Evolutionary conservation across 2,888 invertebrate species (phyloP).

Genomic region (Sinelater perroti): DNA sequence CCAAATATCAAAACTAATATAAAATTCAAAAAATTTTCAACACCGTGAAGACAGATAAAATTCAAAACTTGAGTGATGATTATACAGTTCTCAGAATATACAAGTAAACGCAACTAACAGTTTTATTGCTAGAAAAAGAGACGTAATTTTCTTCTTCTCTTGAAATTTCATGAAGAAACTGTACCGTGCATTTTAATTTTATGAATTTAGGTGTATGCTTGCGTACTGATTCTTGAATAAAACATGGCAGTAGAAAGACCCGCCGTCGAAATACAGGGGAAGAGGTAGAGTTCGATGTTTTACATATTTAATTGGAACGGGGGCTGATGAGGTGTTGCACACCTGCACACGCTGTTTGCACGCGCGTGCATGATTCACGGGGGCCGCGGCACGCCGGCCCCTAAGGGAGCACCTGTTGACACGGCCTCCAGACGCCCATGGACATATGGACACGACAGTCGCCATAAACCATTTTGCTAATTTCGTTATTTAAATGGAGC

Average conservation of each 20-base stretch:
- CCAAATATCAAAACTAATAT: too few relatives aligned
- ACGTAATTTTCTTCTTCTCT: too few relatives aligned
- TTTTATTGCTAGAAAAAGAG: too few relatives aligned
- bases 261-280: conserved; percentile 16
- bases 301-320: conserved; percentile 25
- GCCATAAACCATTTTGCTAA: conserved; percentile 23
- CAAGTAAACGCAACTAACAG: too few relatives aligned
- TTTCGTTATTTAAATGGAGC: conserved; percentile 24
- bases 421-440: conserved; percentile 37
- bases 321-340: conserved; percentile 25
- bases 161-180: neutral
- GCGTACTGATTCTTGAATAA: conserved; percentile 25
- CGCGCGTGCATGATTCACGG: conserved; percentile 21
- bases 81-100: too few relatives aligned
- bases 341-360: conserved; percentile 26
- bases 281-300: conserved; percentile 24
- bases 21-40: too few relatives aligned
- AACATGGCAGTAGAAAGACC: conserved; percentile 19
- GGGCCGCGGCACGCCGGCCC: conserved; percentile 27
- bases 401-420: conserved; percentile 40
- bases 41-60: too few relatives aligned
- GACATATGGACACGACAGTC: conserved; percentile 32
- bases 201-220: conserved; percentile 11
- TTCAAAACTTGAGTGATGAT: too few relatives aligned
- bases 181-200: conserved; percentile 13